A percentile compares a stretch with the other conserved stretches of the same genome.
These are phyloP conservation scores for Octopus sinensis DNA, from an alignment of 1,140 invertebrate species.

Conservation along the genomic window DNA sequence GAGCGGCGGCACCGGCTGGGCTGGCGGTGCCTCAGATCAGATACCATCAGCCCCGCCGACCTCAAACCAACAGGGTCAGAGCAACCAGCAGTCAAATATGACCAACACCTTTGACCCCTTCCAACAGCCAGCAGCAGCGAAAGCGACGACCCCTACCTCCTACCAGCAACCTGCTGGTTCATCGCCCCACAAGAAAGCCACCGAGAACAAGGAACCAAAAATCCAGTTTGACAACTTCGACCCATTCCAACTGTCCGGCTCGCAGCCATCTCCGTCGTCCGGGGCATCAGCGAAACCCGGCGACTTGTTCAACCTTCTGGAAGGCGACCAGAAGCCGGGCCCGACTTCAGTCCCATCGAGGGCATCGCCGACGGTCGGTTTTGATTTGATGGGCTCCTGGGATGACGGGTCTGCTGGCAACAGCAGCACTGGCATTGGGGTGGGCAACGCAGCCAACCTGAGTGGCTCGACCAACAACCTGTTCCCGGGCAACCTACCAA, in stretches of 20 bases:
- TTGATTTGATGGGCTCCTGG: slow-evolving; percentile 51
- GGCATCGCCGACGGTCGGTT: slow-evolving; percentile 20
- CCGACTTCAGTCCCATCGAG: slow-evolving; percentile 7
- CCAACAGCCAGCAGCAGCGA: slow-evolving; percentile 27
- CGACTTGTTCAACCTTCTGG: slow-evolving; percentile 44
- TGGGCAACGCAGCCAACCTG: neutral
- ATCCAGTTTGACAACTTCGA: slow-evolving; percentile 26
- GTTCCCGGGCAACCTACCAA: neutral
- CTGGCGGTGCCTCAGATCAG: too few relatives aligned
- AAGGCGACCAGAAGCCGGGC: slow-evolving; percentile 17
- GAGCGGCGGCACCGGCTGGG: slow-evolving; percentile 39
- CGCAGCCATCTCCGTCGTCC: too few relatives aligned
- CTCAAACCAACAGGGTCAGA: neutral
- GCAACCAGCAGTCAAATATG: neutral
- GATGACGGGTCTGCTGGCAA: slow-evolving; percentile 27
- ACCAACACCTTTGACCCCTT: slow-evolving; percentile 42
- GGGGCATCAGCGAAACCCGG: slow-evolving; percentile 18
- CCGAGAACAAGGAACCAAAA: neutral
- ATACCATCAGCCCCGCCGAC: neutral
- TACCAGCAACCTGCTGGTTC: too few relatives aligned
- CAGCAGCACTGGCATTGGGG: neutral
- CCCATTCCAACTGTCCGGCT: too few relatives aligned
- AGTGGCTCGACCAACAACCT: neutral
- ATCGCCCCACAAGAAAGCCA: neutral
- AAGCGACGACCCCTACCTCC: slow-evolving; percentile 12